Evolutionary conservation across 1,140 invertebrate genomes (phyloP).

Genomic region (Drosophila persimilis): DNA sequence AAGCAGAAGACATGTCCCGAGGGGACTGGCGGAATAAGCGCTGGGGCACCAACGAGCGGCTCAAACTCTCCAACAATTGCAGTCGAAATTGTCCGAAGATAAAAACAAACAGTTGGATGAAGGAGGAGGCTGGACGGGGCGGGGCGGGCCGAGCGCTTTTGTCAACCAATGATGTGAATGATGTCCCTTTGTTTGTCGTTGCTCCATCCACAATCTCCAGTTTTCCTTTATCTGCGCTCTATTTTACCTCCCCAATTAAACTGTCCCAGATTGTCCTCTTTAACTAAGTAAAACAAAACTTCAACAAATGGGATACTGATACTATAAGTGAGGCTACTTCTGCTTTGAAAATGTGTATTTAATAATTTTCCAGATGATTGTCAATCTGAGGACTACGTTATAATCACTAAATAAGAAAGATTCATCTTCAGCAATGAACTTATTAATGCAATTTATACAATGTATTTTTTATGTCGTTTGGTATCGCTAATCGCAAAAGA

Average conservation of each 20-base stretch:
- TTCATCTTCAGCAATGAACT: too few relatives aligned
- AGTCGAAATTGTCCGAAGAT: constrained; percentile 58
- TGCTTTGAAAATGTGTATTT: too few relatives aligned
- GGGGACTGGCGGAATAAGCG: constrained; percentile 30
- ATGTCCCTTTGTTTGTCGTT: constrained; percentile 29
- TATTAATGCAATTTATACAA: too few relatives aligned
- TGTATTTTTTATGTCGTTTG: too few relatives aligned
- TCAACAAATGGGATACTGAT: too few relatives aligned
- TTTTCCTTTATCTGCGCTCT: constrained; percentile 24
- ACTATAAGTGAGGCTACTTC: too few relatives aligned
- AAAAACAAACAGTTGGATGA: constrained; percentile 29
- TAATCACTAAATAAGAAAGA: too few relatives aligned
- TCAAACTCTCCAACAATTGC: constrained; percentile 54
- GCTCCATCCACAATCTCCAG: constrained; percentile 14
- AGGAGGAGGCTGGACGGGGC: too few relatives aligned
- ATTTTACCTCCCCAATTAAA: constrained; percentile 17
- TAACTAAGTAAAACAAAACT: too few relatives aligned
- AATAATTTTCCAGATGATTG: too few relatives aligned
- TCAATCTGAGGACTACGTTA: too few relatives aligned
- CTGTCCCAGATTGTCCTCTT: constrained; percentile 4
- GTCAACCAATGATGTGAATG: constrained; percentile 23
- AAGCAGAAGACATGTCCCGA: constrained; percentile 57
- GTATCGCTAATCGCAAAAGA: too few relatives aligned
- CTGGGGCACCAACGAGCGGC: not conserved
- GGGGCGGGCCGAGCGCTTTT: constrained; percentile 4